Percentiles rank a stretch among this genome's conserved stretches.
These are phyloP conservation scores for Gallinago undulata DNA, from an alignment of 2,113 vertebrate species.

Conservation along the genomic window DNA sequence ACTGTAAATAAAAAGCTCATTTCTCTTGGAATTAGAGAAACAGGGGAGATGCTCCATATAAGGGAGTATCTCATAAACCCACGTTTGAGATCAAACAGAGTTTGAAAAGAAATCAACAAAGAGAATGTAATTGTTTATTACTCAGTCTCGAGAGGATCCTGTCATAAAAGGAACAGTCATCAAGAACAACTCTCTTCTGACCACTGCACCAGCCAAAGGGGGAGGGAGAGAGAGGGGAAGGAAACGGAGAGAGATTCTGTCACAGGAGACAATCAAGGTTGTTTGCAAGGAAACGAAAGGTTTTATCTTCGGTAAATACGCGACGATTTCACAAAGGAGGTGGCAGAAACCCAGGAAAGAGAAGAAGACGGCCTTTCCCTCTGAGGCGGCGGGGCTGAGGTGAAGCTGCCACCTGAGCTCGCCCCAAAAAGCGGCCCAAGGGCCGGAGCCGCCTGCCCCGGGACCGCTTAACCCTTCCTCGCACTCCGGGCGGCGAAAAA, in stretches of 20 bases:
- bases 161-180: constrained; percentile 31
- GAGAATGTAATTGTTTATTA: neutral
- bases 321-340: neutral
- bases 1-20: constrained; percentile 32
- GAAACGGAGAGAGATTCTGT: neutral
- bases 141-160: neutral
- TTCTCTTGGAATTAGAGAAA: neutral
- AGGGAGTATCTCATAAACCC: neutral
- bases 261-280: constrained; percentile 9
- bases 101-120: constrained; percentile 15
- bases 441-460: neutral
- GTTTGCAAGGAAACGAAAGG: neutral
- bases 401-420: neutral
- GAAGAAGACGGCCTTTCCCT: neutral
- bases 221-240: neutral
- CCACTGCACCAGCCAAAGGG: constrained; percentile 23
- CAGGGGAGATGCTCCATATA: neutral
- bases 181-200: constrained; percentile 28
- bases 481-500: neutral
- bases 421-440: neutral
- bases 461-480: neutral
- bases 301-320: neutral
- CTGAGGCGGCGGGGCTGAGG: neutral
- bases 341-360: neutral
- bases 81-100: neutral